Evolutionary conservation across 2,888 invertebrate species (phyloP).

Genomic region (Noctua fimbriata): DNA sequence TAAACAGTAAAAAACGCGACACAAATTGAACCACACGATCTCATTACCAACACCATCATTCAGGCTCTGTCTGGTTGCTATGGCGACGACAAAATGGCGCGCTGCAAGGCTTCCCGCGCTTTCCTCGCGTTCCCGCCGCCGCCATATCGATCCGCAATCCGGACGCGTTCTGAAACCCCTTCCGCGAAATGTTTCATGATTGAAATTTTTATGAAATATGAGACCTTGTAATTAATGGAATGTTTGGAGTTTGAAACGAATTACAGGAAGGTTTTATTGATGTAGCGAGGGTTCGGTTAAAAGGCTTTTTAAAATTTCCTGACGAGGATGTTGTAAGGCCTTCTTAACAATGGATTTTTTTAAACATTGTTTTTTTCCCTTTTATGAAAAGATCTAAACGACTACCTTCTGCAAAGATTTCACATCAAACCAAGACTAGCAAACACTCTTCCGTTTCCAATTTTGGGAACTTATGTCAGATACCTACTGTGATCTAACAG

Average conservation of each 20-base stretch:
- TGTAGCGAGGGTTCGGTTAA: neutral
- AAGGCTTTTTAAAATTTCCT: slow-evolving; percentile 4
- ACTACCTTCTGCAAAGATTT: neutral
- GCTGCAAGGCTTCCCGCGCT: slow-evolving; percentile 78
- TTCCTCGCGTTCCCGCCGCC: slow-evolving; percentile 73
- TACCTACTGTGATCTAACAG: neutral
- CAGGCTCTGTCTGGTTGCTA: slow-evolving; percentile 69
- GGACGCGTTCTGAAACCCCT: slow-evolving; percentile 71
- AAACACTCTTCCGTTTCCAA: neutral
- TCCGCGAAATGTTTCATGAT: slow-evolving; percentile 39
- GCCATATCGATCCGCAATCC: slow-evolving; percentile 76
- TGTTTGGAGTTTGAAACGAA: slow-evolving; percentile 28
- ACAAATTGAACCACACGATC: slow-evolving; percentile 42
- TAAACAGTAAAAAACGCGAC: slow-evolving; percentile 23
- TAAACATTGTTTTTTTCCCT: neutral
- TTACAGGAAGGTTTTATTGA: slow-evolving; percentile 13
- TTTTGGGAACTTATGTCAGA: neutral
- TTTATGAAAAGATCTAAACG: neutral
- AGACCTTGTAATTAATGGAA: slow-evolving; percentile 33
- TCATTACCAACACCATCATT: slow-evolving; percentile 36
- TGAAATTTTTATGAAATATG: slow-evolving; percentile 34
- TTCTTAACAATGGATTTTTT: neutral
- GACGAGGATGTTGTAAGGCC: neutral
- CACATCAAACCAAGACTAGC: neutral
- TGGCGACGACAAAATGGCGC: slow-evolving; percentile 79